Evolutionary conservation across 2,113 vertebrate genomes (phyloP).

Genomic region (Delphinus delphis): DNA sequence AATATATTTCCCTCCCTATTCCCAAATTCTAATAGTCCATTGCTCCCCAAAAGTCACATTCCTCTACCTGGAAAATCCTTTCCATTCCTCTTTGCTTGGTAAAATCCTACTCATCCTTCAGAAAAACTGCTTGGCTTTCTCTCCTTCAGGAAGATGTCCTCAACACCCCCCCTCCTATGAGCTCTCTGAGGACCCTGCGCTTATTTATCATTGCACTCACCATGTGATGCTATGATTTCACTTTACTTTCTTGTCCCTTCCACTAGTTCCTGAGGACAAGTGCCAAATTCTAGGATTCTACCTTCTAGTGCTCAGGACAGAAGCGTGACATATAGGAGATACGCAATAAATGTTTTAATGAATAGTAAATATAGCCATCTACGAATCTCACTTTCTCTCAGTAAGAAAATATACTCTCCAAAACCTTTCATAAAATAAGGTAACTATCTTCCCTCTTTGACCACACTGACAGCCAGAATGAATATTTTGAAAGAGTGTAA

Average conservation of each 20-base stretch:
- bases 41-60: neutral
- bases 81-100: neutral
- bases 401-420: neutral
- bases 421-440: constrained; percentile 9
- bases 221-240: neutral
- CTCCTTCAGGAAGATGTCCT: neutral
- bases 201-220: neutral
- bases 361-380: neutral
- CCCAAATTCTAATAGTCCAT: neutral
- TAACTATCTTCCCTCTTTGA: constrained; percentile 3
- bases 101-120: neutral
- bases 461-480: neutral
- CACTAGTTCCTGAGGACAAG: neutral
- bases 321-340: neutral
- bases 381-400: constrained; percentile 7
- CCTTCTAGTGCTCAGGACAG: neutral
- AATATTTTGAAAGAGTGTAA: neutral
- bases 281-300: neutral
- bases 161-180: neutral
- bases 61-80: neutral
- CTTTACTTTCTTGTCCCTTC: neutral
- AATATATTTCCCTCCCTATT: neutral
- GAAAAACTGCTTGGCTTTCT: neutral
- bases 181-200: neutral
- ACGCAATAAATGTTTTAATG: neutral